Percentiles rank a stretch among this genome's conserved stretches.
Conservation (phyloP, 2,888 invertebrate species). For the Ganaspis brasiliensis region DNA sequence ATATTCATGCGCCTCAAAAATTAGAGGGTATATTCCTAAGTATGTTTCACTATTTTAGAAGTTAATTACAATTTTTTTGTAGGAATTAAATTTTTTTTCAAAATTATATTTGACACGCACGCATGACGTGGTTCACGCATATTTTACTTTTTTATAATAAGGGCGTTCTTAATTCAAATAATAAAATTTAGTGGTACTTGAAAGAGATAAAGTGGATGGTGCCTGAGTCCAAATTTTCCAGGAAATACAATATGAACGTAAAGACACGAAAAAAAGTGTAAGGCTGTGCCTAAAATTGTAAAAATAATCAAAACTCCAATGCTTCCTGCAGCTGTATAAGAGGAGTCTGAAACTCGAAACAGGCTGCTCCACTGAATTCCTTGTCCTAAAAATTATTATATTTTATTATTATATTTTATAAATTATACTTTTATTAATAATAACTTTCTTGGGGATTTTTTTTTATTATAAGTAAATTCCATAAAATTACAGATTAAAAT, state of each 20-base stretch:
- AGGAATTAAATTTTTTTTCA: too few species aligned
- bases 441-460: background rate
- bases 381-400: constrained; percentile 72
- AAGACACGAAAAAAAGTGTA: constrained; percentile 89
- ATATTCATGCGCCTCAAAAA: too few species aligned
- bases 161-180: background rate
- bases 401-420: background rate
- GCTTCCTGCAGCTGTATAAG: constrained; percentile 67
- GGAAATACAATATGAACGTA: constrained; percentile 94
- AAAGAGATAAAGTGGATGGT: constrained; percentile 89
- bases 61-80: too few species aligned
- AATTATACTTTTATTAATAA: background rate
- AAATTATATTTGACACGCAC: too few species aligned
- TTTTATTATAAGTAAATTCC: too few species aligned
- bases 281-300: constrained; percentile 85
- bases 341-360: constrained; percentile 71
- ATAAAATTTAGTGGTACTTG: constrained; percentile 65
- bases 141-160: too few species aligned
- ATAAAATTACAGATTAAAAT: too few species aligned
- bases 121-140: too few species aligned
- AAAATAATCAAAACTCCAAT: constrained; percentile 88
- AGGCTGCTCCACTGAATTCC: constrained; percentile 81
- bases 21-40: too few species aligned
- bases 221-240: constrained; percentile 92
- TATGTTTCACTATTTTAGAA: too few species aligned